A percentile compares a stretch with the other conserved stretches of the same genome.
Conservation (phyloP, 2,113 vertebrate species). For the Geococcyx californianus region DNA sequence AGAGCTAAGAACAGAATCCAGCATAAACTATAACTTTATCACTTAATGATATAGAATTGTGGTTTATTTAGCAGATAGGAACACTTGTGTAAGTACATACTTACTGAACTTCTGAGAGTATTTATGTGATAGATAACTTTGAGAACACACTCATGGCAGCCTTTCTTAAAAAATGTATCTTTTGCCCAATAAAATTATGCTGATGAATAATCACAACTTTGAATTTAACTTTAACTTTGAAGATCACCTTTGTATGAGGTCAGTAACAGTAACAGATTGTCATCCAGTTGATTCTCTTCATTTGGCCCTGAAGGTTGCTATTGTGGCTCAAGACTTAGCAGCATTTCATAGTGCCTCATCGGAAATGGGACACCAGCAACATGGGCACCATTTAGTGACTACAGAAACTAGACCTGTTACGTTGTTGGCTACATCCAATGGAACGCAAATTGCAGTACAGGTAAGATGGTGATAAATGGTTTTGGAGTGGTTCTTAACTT, state of each 20-base stretch:
- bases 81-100: not conserved
- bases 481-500: not conserved
- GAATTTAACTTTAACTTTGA: not conserved
- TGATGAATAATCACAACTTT: not conserved
- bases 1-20: not conserved
- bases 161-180: not conserved
- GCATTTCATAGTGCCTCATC: constrained; percentile 90
- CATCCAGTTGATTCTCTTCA: not conserved
- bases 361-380: constrained; percentile 87
- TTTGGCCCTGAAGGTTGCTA: constrained; percentile 88
- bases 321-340: constrained; percentile 95
- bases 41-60: not conserved
- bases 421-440: constrained; percentile 95
- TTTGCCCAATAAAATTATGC: not conserved
- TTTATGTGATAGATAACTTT: not conserved
- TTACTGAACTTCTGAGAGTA: not conserved
- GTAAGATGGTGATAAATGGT: constrained; percentile 58
- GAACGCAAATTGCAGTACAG: constrained; percentile 98
- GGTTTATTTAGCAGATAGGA: not conserved
- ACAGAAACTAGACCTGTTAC: constrained; percentile 90
- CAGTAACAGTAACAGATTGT: not conserved
- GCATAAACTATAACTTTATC: not conserved
- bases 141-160: not conserved
- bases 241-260: not conserved
- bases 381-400: constrained; percentile 85